These are phyloP conservation scores for Pteromalus puparum DNA, from an alignment of 1,140 invertebrate species.

Conservation along the genomic window DNA sequence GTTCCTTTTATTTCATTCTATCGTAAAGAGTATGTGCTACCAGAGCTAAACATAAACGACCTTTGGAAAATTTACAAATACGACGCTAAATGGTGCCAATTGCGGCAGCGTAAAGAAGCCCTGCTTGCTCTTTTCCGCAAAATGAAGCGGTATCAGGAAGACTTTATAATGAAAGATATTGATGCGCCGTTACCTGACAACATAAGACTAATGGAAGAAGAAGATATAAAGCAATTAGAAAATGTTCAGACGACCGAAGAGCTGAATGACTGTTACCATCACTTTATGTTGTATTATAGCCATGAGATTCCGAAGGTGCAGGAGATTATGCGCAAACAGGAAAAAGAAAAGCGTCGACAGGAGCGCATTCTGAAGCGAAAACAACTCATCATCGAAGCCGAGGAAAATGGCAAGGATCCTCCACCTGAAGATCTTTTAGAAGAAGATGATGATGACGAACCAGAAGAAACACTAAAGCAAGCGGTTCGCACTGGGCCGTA, in stretches of 20 bases:
- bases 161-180: constrained; percentile 88
- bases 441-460: constrained; percentile 78
- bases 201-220: constrained; percentile 88
- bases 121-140: constrained; percentile 90
- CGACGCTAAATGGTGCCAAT: constrained; percentile 97
- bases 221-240: constrained; percentile 89
- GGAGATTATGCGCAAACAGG: constrained; percentile 78
- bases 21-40: constrained; percentile 97
- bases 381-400: constrained; percentile 75
- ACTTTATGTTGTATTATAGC: constrained; percentile 95
- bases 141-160: constrained; percentile 94
- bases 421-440: constrained; percentile 69
- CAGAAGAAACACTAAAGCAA: constrained; percentile 85
- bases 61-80: constrained; percentile 98
- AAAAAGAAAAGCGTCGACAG: constrained; percentile 76
- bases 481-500: constrained; percentile 79
- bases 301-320: constrained; percentile 92
- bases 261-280: constrained; percentile 93
- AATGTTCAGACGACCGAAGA: constrained; percentile 93
- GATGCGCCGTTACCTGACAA: constrained; percentile 90
- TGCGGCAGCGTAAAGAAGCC: constrained; percentile 91
- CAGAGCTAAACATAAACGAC: constrained; percentile 95
- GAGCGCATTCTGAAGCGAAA: constrained; percentile 69
- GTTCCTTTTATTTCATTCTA: constrained; percentile 99
- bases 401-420: constrained; percentile 79